Evolutionary conservation across 30 jellyfish, hydroid and myxozoan species (phyloP), one percentile per base, ranked within the genome.

Genomic region (Rhopilema esculentum): DNA sequence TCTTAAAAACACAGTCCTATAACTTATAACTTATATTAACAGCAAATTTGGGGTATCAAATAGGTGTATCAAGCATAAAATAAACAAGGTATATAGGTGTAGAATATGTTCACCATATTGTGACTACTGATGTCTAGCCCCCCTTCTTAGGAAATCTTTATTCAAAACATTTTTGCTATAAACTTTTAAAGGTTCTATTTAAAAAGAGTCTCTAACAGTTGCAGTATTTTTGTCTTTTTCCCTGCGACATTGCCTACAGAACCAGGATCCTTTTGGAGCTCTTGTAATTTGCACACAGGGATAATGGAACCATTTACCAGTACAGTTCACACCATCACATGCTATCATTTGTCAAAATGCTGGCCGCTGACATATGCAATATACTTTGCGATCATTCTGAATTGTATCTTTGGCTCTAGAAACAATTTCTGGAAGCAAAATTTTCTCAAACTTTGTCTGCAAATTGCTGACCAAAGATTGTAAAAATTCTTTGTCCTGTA

Each of bases 221-320:
- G 57, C 57, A 40, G 57, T 40, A 12, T 40, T 40, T 40, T 40
- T 40, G 57, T 40, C 9, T 40, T 40, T 40, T 40, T 40, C 57
- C 57, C 57, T 40, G 57, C 57, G 57, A 40, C 57, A 40, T 40
- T 77, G 57, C 57, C 68, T 63, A 74, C 84, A 74, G n/a, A 29
- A 48, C 84, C 84, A 74, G 30, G 73, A 9, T 0, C 51, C 33
- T 74, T 74, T 61, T 80, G 89, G 89, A 25, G 72, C 89, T 63
- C 80, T 27, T 20, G 89, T 63, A 31, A 80, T 80, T 30, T 80
- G 65, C 29, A 80, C 89, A 80, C 89, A 80, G 26, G 79, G 66
- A 23, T 80, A 78, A 53, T 78, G 88, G 65, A 22, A 80, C 80
- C 89, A 79, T 32, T 61, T 69, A 22, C 65, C 40, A 7, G 49